Evolutionary conservation across 2,113 vertebrate genomes (phyloP), one percentile per base, ranked within the genome.

Genomic region (Bolborhynchus lineola): DNA sequence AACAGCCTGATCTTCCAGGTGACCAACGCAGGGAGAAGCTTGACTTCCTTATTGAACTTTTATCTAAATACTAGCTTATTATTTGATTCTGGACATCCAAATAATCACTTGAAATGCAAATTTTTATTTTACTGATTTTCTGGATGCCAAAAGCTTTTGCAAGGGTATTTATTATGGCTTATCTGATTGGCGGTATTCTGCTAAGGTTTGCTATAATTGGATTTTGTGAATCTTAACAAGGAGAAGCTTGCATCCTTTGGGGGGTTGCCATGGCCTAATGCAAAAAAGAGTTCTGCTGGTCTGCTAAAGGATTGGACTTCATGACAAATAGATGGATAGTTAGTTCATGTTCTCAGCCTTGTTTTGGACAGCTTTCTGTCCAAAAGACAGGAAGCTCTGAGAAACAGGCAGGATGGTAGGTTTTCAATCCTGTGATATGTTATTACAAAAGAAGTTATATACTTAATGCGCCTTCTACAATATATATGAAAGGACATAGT

Each of bases 391-490:
- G 17, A 82, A 46, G 26, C 10, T 63, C 31, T 64, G 16, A 71
- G 39, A 74, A 29, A 62, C 24, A 44, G 10, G 20, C 17, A 83
- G 42, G 29, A 35, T 0, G 6, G 25, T 11, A 16, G 26, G 23
- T 64, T 76, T 90, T 50, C 90, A 2, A 6, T 28, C 25, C 20
- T 50, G 12, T 28, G 18, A 11, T 74, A 18, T 13, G 8, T 71
- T 53, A 16, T n/a, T 60, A 10, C 39, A 49, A 47, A 44, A 42
- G 3, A 59, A 52, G 64, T 75, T 42, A 12, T 39, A 46, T 24
- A 17, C 20, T 55, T 2, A n/a, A 12, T 35, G 52, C 7, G 3
- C 0, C 0, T 65, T 35, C 11, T 50, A 33, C 15, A 6, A 5
- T 74, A 13, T 64, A 6, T 46, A n/a, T 17, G 25, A 68, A 72